Percentiles rank a stretch among this genome's conserved stretches.
phyloP scores from a whole-genome alignment of 1,140 invertebrate genomes.

The Vanessa tameamea region DNA sequence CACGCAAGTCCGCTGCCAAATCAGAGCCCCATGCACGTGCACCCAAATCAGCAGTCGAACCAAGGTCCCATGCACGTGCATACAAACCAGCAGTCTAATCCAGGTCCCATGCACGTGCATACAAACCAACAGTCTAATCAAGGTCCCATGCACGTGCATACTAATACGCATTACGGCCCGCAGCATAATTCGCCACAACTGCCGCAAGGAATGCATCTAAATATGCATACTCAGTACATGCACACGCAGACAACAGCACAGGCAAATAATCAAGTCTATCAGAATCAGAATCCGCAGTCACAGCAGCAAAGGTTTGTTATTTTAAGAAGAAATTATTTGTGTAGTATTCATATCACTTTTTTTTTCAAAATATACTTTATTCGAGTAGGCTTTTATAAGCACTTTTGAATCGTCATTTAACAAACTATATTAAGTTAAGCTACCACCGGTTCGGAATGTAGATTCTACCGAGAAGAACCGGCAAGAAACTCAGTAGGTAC shows the following conservation, averaged over 20 bases:
- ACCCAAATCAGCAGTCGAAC: conserved; percentile 74
- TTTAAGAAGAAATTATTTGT: background rate
- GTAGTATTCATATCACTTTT: conserved; percentile 9
- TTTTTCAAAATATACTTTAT: background rate
- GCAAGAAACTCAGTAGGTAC: no score
- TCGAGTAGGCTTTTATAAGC: no score
- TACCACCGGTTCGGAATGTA: no score
- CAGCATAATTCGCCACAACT: conserved; percentile 44
- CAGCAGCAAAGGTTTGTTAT: conserved; percentile 50
- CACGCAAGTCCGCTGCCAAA: conserved; percentile 35
- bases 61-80: conserved; percentile 33
- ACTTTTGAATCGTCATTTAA: no score
- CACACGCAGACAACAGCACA: conserved; percentile 35
- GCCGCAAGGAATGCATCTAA: conserved; percentile 38
- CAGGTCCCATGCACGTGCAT: conserved; percentile 36
- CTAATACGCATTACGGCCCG: conserved; percentile 74
- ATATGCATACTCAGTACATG: conserved; percentile 39
- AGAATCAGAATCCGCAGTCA: conserved; percentile 51
- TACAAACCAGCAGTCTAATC: conserved; percentile 73
- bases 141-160: conserved; percentile 28
- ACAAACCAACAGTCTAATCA: conserved; percentile 33
- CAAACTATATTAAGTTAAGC: no score
- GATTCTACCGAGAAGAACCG: no score
- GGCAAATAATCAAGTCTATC: conserved; percentile 39
- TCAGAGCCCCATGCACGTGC: conserved; percentile 30